Conservation (phyloP, 2,797 vertebrate genomes). For the Chaetophractus vellerosus region DNA sequence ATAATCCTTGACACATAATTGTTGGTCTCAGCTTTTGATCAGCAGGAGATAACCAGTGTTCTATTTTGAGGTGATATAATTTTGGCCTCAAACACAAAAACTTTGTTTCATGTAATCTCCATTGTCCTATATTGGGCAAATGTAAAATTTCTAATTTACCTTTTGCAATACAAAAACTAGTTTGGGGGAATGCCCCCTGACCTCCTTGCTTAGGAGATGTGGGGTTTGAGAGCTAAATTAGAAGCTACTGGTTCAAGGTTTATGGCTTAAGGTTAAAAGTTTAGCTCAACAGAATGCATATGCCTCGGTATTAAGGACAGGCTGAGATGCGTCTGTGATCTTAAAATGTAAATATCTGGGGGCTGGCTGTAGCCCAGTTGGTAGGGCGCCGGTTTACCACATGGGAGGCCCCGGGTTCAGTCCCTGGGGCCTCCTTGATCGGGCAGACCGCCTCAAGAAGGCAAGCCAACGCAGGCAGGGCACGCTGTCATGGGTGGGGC, state of each 20-base stretch:
- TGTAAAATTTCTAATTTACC: neutral
- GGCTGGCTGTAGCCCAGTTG: too few species aligned
- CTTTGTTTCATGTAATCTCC: slow-evolving; percentile 43
- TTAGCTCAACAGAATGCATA: neutral
- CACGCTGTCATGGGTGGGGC: too few species aligned
- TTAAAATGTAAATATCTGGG: neutral
- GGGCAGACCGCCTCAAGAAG: too few species aligned
- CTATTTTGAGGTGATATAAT: neutral
- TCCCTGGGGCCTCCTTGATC: too few species aligned
- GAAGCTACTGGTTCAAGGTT: neutral
- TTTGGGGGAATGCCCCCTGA: neutral
- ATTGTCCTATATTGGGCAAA: neutral
- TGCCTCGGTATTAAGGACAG: neutral
- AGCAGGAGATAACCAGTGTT: neutral
- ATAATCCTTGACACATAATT: neutral
- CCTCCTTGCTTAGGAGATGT: neutral
- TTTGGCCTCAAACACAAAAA: neutral
- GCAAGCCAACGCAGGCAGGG: too few species aligned
- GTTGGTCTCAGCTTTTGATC: neutral
- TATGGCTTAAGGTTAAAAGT: neutral
- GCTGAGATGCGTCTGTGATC: neutral
- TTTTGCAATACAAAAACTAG: neutral
- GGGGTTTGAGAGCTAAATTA: slow-evolving; percentile 5
- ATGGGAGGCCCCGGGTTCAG: too few species aligned
- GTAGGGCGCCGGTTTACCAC: too few species aligned